Evolutionary conservation across 2,113 vertebrate species (phyloP), one percentile per base, ranked within the genome.

Genomic region (Daphoenositta chrysoptera): DNA sequence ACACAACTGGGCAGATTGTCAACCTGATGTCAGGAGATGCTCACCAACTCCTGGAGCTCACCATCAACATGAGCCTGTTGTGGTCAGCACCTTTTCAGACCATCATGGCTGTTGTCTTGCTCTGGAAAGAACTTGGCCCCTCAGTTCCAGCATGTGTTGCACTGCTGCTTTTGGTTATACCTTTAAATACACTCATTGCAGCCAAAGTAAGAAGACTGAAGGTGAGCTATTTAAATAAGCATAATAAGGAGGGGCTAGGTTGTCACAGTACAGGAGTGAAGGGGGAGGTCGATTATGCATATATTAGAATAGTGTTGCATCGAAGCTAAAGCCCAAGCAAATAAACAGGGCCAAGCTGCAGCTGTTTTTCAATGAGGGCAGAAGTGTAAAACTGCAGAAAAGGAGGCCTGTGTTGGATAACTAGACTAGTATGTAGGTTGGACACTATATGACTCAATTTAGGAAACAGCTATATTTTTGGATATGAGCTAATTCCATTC

Each of bases 61-160:
- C 92, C 19, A 26, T 94, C 61, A 96, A 92, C 75, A 54, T 98
- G 61, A 97, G 92, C 56, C 83, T 97, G 12, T 91, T 98, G 53
- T 98, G 97, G 95, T 98, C 96, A 30, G 97, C 94, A 30, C 96
- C 96, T 44, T 96, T 98, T 78, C 97, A 97, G 75, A 97, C 97
- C 56, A 64, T 97, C 44, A 85, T 97, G 93, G 84, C 92, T 53
- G 44, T 98, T 10, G 3, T 70, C 23, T 95, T 98, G 33, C 97
- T 98, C 50, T 98, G 97, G 97, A 87, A 95, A 76, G 98, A 98
- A 65, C 93, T 97, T 50, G 97, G 97, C 7, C 86, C 84, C 21
- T 96, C 97, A 2, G 94, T 97, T 15, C 87, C 97, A 56, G 97
- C 94, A 26, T 97, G 97, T 37, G 65, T 97, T 53, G 94, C 75